Conservation (phyloP, 2,888 invertebrate species). For the Cerceris rybyensis region DNA sequence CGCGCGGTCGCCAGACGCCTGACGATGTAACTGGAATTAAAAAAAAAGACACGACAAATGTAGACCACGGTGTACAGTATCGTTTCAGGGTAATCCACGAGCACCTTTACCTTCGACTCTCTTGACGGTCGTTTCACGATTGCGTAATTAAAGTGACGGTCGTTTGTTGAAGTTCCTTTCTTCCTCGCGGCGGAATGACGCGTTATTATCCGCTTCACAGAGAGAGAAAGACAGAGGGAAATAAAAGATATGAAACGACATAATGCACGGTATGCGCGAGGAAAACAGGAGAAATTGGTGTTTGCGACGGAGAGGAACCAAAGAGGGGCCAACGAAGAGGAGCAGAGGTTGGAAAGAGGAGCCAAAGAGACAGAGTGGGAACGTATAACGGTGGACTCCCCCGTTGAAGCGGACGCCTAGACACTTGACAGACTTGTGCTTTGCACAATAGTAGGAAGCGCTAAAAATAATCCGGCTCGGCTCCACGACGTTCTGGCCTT, state of each 20-base stretch:
- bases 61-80: background rate
- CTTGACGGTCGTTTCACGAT: background rate
- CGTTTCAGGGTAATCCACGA: background rate
- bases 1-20: background rate
- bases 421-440: conserved; percentile 74
- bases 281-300: conserved; percentile 6
- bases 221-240: too few species aligned
- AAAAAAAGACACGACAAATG: background rate
- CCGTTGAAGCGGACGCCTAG: conserved; percentile 64
- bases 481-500: conserved; percentile 69
- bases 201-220: too few species aligned
- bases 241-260: background rate
- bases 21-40: background rate
- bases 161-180: too few species aligned
- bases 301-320: background rate
- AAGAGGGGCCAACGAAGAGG: too few species aligned
- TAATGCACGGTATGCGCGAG: background rate
- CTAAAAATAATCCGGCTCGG: conserved; percentile 71
- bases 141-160: background rate
- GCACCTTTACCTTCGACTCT: background rate
- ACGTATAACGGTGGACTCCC: conserved; percentile 57
- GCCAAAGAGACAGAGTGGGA: background rate
- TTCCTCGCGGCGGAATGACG: too few species aligned
- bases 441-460: conserved; percentile 75
- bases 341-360: background rate